phyloP scores from a whole-genome alignment of 2,888 invertebrate species.

The Hydrotaea cyrtoneurina region DNA sequence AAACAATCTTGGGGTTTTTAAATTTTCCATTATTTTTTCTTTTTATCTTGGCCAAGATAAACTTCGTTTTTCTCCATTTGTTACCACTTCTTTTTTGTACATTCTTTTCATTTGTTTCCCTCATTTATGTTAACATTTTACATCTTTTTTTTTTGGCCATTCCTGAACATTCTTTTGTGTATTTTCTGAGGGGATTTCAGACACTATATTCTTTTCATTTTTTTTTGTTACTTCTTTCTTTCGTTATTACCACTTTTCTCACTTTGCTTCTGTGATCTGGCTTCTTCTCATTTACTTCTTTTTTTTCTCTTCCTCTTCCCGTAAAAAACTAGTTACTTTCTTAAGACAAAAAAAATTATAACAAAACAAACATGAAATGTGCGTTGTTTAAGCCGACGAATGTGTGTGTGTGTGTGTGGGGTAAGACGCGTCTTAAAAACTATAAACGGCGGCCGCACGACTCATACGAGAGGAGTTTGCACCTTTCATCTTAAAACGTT shows the following conservation, averaged over 20 bases:
- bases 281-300: slow-evolving; percentile 29
- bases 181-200: background rate
- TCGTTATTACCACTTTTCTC: slow-evolving; percentile 43
- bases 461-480: slow-evolving; percentile 42
- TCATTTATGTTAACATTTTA: background rate
- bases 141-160: background rate
- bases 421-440: slow-evolving; percentile 54
- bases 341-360: slow-evolving; percentile 6
- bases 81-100: background rate
- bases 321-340: slow-evolving; percentile 21
- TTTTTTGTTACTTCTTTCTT: background rate
- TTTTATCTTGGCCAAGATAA: no score
- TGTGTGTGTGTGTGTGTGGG: background rate
- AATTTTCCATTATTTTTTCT: slow-evolving; percentile 11
- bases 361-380: slow-evolving; percentile 41
- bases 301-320: background rate
- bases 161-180: background rate
- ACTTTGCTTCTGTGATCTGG: slow-evolving; percentile 15
- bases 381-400: slow-evolving; percentile 29
- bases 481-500: slow-evolving; percentile 68
- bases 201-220: background rate
- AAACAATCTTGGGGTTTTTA: no score
- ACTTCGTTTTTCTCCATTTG: slow-evolving; percentile 9
- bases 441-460: slow-evolving; percentile 27
- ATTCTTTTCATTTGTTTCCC: background rate